Base-by-base conservation (phyloP, 2,797 vertebrate genomes). In the Bufotes viridis region DNA sequence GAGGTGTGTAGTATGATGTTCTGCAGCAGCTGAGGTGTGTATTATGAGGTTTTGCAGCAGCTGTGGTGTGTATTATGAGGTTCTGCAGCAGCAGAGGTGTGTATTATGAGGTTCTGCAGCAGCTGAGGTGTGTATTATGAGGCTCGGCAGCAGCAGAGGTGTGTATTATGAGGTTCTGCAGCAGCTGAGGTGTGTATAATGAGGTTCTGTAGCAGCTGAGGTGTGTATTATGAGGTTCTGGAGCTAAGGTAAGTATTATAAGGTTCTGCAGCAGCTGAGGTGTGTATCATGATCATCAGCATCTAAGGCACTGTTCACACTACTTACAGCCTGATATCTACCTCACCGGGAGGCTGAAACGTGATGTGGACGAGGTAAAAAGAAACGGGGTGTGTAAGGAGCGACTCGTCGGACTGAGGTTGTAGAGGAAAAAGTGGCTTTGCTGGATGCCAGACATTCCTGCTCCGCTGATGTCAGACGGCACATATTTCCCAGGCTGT, bases 371-470 rank as follows among this genome's bases (percentile, higher is more conserved):
- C 34, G 49, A 15, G 80, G 76, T 51, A 82, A n/a, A 2, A 49
- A 84, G 69, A 57, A 75, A 26, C 55, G 17, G 69, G 78, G 55
- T 57, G 61, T 82, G 22, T 26, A 24, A 65, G 70, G 51, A 87
- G 86, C 22, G 12, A 26, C 29, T 29, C 49, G 29, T 55, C 34
- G 2, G 22, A 82, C 42, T 13, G 55, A 87, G 34, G 81, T 75
- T 63, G 76, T 51, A 3, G 78, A 87, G 80, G 53, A 22, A 76
- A 49, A 83, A 84, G 81, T 84, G 51, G 63, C 81, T 80, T 76
- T 69, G 67, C 69, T 26, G 72, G 82, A 88, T 88, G 76, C 87
- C 87, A 84, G 75, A 84, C 65, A 84, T 88, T 88, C 87, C 76
- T 72, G 70, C 63, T 65, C 51, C 18, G 82, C 53, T 84, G 82